These are phyloP conservation scores for Drosophila azteca DNA, from an alignment of 1,140 invertebrate species.

Conservation along the genomic window DNA sequence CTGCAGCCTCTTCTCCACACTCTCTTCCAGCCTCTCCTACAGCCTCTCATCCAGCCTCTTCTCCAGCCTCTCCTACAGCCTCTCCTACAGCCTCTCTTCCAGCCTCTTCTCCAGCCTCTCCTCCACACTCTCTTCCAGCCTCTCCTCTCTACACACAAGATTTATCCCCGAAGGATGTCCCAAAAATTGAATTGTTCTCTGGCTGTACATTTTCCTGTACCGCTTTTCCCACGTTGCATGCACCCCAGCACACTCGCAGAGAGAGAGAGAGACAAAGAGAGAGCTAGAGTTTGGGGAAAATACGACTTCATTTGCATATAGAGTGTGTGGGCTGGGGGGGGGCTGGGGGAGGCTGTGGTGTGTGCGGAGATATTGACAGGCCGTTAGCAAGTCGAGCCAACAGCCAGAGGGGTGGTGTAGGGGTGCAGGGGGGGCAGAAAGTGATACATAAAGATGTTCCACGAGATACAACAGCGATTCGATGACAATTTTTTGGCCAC, in stretches of 20 bases:
- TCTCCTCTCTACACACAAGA: background rate
- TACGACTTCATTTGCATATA: constrained; percentile 59
- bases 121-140: too few relatives aligned
- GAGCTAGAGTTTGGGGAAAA: too few relatives aligned
- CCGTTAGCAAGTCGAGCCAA: constrained; percentile 36
- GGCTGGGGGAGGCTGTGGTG: too few relatives aligned
- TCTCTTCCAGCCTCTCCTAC: too few relatives aligned
- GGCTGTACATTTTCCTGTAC: constrained; percentile 10
- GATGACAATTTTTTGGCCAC: constrained; percentile 41
- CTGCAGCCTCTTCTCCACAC: too few relatives aligned
- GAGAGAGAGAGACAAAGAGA: too few relatives aligned
- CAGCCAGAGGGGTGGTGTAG: background rate
- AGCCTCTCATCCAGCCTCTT: too few relatives aligned
- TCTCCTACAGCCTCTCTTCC: too few relatives aligned
- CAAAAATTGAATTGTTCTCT: constrained; percentile 57
- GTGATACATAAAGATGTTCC: constrained; percentile 54
- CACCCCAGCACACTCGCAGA: constrained; percentile 35
- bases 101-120: too few relatives aligned
- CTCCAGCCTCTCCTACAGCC: too few relatives aligned
- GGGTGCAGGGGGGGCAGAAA: background rate
- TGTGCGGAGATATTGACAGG: constrained; percentile 51
- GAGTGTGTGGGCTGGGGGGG: constrained; percentile 25
- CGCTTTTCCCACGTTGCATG: constrained; percentile 28
- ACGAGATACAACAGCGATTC: constrained; percentile 42
- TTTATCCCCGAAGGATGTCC: constrained; percentile 16